Evolutionary conservation across 2,113 vertebrate species (phyloP).

Genomic region (Glaucomys volans): DNA sequence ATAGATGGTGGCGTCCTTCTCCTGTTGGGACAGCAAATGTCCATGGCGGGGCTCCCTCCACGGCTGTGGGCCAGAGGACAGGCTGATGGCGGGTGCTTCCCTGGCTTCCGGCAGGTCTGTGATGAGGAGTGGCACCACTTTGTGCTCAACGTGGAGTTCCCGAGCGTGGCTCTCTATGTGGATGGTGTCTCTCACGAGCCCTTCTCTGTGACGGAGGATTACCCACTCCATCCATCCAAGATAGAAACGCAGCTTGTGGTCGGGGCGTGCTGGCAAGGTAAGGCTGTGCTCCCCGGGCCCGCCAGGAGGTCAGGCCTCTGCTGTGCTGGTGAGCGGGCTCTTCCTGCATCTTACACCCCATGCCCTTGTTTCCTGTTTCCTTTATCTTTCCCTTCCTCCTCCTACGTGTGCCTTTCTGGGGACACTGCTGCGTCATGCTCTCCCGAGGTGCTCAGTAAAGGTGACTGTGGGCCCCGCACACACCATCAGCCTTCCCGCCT

Average conservation of each 20-base stretch:
- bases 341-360: rapidly evolving
- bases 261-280: slow-evolving; percentile 99
- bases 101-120: slow-evolving; percentile 89
- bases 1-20: background rate
- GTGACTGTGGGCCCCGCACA: no score
- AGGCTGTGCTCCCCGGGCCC: rapidly evolving
- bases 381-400: background rate
- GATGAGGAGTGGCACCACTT: slow-evolving; percentile 99
- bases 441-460: rapidly evolving
- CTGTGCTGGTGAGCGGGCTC: background rate
- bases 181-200: slow-evolving; percentile 95
- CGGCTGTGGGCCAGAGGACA: background rate
- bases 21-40: background rate
- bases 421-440: rapidly evolving
- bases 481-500: background rate
- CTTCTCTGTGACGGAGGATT: slow-evolving; percentile 97
- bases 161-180: slow-evolving; percentile 92
- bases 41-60: background rate
- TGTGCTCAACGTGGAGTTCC: slow-evolving; percentile 95
- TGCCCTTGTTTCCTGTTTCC: no score
- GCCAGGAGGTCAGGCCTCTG: rapidly evolving
- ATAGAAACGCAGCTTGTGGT: slow-evolving; percentile 96
- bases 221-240: slow-evolving; percentile 94
- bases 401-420: background rate
- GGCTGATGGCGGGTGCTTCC: background rate